A percentile compares a stretch with the other conserved stretches of the same genome.
phyloP scores from a whole-genome alignment of 2,113 vertebrate genomes.

The Ascaphus truei region DNA sequence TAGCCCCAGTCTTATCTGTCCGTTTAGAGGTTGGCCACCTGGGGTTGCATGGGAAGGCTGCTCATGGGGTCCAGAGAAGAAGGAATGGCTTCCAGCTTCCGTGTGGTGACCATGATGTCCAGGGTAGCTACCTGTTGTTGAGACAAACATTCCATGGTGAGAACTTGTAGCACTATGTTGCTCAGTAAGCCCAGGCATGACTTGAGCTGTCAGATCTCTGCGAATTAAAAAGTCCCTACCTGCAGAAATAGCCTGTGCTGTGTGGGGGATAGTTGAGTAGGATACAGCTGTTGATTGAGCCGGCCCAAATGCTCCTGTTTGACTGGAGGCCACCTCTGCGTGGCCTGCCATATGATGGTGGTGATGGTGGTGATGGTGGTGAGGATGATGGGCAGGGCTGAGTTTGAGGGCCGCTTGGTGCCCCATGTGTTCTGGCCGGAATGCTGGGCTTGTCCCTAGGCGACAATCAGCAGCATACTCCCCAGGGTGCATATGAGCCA shows the following conservation, averaged over 20 bases:
- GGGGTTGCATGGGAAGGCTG: constrained; percentile 83
- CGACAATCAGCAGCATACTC: constrained; percentile 77
- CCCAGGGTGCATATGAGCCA: constrained; percentile 77
- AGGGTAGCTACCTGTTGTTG: constrained; percentile 98
- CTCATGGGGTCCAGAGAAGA: constrained; percentile 90
- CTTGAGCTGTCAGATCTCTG: constrained; percentile 81
- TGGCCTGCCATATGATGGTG: constrained; percentile 77
- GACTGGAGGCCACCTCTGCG: constrained; percentile 81
- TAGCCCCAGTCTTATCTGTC: constrained; percentile 96
- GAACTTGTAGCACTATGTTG: constrained; percentile 75
- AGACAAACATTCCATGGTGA: constrained; percentile 96
- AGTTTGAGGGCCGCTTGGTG: constrained; percentile 83
- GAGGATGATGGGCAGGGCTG: constrained; percentile 76
- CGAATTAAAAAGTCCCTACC: constrained; percentile 85
- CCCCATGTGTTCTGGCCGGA: constrained; percentile 86
- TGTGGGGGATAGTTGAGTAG: constrained; percentile 70
- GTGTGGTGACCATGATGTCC: constrained; percentile 91
- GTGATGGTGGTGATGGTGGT: constrained; percentile 75
- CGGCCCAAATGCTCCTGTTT: constrained; percentile 78
- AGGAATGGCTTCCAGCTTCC: constrained; percentile 80
- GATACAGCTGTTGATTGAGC: constrained; percentile 68
- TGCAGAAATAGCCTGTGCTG: constrained; percentile 75
- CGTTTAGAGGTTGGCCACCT: constrained; percentile 86
- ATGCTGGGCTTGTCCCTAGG: constrained; percentile 75
- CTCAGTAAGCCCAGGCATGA: constrained; percentile 78